Evolutionary conservation across 2,113 vertebrate species (phyloP).

Genomic region (Sturnira hondurensis): DNA sequence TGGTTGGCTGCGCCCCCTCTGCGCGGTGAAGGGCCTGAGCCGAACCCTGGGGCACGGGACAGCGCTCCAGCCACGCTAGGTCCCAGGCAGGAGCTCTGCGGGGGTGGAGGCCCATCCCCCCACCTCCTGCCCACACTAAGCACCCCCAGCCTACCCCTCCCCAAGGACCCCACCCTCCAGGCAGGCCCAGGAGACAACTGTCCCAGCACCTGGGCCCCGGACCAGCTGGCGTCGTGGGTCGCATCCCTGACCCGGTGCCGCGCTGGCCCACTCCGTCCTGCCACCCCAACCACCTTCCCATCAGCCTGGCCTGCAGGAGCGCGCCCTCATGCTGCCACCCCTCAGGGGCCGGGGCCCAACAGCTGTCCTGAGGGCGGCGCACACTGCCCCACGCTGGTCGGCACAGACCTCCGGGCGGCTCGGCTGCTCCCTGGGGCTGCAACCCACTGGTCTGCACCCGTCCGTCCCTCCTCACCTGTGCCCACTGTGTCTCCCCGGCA

Average conservation of each 20-base stretch:
- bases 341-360: not conserved
- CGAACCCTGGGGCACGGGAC: no score
- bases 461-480: not conserved
- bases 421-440: not conserved
- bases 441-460: not conserved
- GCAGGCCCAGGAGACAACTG: not conserved
- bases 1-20: no score
- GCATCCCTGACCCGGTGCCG: not conserved
- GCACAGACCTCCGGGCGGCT: not conserved
- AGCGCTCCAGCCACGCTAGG: no score
- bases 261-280: rapidly evolving
- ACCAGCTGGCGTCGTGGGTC: no score
- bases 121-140: no score
- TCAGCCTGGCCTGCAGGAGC: not conserved
- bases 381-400: not conserved
- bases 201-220: not conserved
- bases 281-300: not conserved
- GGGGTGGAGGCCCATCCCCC: no score
- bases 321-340: rapidly evolving
- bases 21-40: no score
- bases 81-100: no score
- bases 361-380: not conserved
- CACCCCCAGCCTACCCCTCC: no score
- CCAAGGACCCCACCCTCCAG: not conserved
- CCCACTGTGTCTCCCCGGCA: not conserved